phyloP scores from a whole-genome alignment of 2,797 vertebrate genomes.

The Brachyalestes nurse region DNA sequence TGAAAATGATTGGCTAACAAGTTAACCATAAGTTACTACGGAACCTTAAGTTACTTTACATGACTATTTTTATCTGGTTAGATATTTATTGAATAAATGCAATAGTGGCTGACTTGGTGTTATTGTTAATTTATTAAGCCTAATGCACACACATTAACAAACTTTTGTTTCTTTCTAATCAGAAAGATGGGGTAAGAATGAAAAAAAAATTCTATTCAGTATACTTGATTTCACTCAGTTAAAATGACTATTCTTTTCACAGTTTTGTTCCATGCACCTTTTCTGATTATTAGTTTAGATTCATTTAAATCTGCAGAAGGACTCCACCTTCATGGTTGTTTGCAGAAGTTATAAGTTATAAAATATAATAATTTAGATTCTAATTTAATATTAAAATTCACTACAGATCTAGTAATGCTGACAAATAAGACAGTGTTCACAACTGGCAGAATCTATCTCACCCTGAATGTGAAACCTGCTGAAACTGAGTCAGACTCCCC shows the following conservation, averaged over 20 bases:
- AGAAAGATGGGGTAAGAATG: too few relatives aligned
- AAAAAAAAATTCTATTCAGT: too few relatives aligned
- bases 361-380: not conserved
- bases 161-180: too few relatives aligned
- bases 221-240: too few relatives aligned
- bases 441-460: not conserved
- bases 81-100: not conserved
- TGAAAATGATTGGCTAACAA: too few relatives aligned
- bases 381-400: slow-evolving; percentile 1
- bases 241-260: too few relatives aligned
- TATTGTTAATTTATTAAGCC: not conserved
- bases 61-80: not conserved
- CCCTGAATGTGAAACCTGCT: slow-evolving; percentile 11
- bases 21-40: too few relatives aligned
- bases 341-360: too few relatives aligned
- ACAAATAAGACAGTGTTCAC: slow-evolving; percentile 19
- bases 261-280: too few relatives aligned
- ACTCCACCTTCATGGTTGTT: too few relatives aligned
- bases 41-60: not conserved
- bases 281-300: too few relatives aligned
- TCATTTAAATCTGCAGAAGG: too few relatives aligned
- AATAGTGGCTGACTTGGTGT: not conserved
- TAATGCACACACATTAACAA: not conserved
- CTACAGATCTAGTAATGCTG: not conserved
- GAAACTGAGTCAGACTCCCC: slow-evolving; percentile 29